Conservation (phyloP, 2,797 vertebrate species). For the Antrozous pallidus region DNA sequence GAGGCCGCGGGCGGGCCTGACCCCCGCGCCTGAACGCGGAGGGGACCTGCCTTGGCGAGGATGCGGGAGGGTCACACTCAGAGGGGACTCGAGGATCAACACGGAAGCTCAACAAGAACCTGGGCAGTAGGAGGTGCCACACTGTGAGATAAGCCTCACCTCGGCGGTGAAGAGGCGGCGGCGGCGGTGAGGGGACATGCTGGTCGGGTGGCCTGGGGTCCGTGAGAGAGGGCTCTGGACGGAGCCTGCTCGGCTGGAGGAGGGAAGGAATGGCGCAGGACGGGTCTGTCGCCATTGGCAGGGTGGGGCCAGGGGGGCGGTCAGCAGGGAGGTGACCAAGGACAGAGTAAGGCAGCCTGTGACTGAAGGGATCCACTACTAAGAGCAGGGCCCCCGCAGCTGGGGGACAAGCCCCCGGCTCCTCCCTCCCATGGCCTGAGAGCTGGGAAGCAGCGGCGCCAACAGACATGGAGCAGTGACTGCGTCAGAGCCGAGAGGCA, state of each 20-base stretch:
- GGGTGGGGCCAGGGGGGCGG: not conserved
- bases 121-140: not conserved
- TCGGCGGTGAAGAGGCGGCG: not conserved
- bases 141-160: not conserved
- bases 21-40: not conserved
- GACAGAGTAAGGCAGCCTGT: slow-evolving; percentile 21
- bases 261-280: not conserved
- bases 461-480: not conserved
- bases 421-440: not conserved
- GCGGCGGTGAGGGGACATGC: not conserved
- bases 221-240: not conserved
- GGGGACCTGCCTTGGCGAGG: not conserved
- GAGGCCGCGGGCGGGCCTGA: not conserved
- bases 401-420: not conserved
- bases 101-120: not conserved
- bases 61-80: not conserved
- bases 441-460: not conserved
- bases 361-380: slow-evolving; percentile 25
- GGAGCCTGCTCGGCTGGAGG: not conserved
- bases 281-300: too few relatives aligned
- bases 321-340: not conserved
- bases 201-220: not conserved
- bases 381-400: not conserved
- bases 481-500: not conserved
- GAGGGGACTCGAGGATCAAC: not conserved